phyloP scores from a whole-genome alignment of 2,113 vertebrate species.

The Chaetops frenatus region DNA sequence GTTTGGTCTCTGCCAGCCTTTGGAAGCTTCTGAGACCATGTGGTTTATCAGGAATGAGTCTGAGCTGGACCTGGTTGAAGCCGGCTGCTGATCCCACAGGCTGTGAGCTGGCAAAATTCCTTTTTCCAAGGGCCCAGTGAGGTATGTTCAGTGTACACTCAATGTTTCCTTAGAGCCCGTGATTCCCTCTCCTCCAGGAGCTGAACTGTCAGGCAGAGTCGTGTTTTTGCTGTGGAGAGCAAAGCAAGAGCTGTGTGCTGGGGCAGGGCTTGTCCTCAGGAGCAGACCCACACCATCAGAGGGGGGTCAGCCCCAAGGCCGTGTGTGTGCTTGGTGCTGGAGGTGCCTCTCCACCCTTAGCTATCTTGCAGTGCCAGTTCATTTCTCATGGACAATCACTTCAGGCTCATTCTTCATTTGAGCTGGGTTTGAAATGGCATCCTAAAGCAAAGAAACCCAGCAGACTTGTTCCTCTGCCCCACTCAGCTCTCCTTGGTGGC shows the following conservation, averaged over 20 bases:
- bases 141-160: background rate
- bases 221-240: background rate
- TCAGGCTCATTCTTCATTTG: background rate
- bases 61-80: background rate
- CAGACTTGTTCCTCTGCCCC: background rate
- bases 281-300: accelerated
- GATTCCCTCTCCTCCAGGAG: background rate
- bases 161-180: background rate
- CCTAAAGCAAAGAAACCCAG: background rate
- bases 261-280: background rate
- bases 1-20: background rate
- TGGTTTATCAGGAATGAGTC: background rate
- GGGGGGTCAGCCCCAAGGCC: background rate
- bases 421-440: background rate
- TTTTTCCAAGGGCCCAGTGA: background rate
- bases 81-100: background rate
- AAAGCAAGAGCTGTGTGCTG: background rate
- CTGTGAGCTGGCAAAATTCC: background rate
- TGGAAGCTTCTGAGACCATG: background rate
- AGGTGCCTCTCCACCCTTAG: background rate
- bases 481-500: background rate
- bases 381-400: background rate
- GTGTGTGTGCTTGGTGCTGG: background rate
- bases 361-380: background rate
- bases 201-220: background rate